These are phyloP conservation scores for Lithophane ornitopus DNA, from an alignment of 2,888 invertebrate species.

Conservation along the genomic window DNA sequence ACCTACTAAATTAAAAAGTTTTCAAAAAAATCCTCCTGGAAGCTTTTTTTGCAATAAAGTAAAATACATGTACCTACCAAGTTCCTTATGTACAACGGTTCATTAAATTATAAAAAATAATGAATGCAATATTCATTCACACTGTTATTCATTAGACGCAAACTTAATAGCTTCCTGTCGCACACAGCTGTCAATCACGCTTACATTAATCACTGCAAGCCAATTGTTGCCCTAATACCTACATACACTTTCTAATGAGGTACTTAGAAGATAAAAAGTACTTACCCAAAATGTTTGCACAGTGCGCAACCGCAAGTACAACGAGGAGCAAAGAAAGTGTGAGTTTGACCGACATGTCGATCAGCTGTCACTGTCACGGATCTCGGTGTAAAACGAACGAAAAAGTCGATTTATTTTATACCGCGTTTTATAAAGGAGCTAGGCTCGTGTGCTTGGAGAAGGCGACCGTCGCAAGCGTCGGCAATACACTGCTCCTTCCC, in stretches of 20 bases:
- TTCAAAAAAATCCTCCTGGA: neutral
- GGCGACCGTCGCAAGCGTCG: slow-evolving; percentile 84
- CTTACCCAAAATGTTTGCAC: slow-evolving; percentile 88
- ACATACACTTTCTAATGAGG: slow-evolving; percentile 62
- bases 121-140: slow-evolving; percentile 52
- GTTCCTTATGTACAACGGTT: slow-evolving; percentile 22
- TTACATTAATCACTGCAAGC: slow-evolving; percentile 58
- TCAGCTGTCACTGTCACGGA: slow-evolving; percentile 68
- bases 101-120: slow-evolving; percentile 49
- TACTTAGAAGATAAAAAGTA: slow-evolving; percentile 66
- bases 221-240: slow-evolving; percentile 54
- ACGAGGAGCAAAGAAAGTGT: slow-evolving; percentile 80
- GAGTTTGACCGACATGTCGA: slow-evolving; percentile 84
- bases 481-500: slow-evolving; percentile 86
- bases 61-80: neutral
- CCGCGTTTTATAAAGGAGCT: slow-evolving; percentile 74
- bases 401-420: slow-evolving; percentile 74
- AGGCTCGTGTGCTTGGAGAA: slow-evolving; percentile 73
- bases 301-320: slow-evolving; percentile 76
- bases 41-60: neutral
- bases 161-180: slow-evolving; percentile 62
- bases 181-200: slow-evolving; percentile 58
- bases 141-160: slow-evolving; percentile 60
- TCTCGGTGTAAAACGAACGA: slow-evolving; percentile 54
- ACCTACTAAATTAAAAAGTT: neutral